Evolutionary conservation across 2,113 vertebrate genomes (phyloP), one percentile per base, ranked within the genome.

Genomic region (Picathartes gymnocephalus): DNA sequence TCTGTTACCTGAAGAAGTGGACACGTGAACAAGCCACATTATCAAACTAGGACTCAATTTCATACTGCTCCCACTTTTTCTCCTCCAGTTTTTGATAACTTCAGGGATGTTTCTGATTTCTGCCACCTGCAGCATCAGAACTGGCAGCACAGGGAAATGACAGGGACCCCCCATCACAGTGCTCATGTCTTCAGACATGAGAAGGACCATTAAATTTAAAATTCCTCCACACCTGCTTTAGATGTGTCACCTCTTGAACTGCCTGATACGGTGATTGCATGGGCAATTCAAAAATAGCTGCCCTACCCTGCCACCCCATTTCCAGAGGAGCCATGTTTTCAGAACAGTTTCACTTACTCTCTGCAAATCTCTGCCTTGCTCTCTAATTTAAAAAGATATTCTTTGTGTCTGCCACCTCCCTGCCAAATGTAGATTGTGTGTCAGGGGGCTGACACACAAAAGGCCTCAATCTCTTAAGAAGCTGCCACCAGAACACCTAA

Each of bases 401-500:
- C 74, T 92, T 93, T 93, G 45, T 86, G 53, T 90, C 92, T 95
- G 86, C 87, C 95, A 91, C 85, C 71, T 86, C 70, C 35, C 84
- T 79, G 84, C 81, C 74, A 74, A 90, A 88, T 78, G 94, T 83
- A 96, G 95, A 95, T 94, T 81, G 86, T 58, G 25, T 92, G 97
- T 92, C 95, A 95, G 81, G 89, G 60, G 65, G 68, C 79, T 96
- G 94, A 92, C 93, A 88, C 76, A 83, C 65, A 91, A 91, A 97
- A 91, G 93, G n/a, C 88, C 92, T 94, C 86, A 81, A 72, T 93
- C 84, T 96, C 79, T 62, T 90, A 92, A 89, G 91, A 90, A 88
- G 81, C 93, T 97, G 95, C 88, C 94, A 86, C 86, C 79, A 76
- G 93, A 90, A 84, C 79, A 91, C 92, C 93, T 97, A 97, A 96